Conservation (phyloP, 2,113 vertebrate species). For the Chrysemys picta region DNA sequence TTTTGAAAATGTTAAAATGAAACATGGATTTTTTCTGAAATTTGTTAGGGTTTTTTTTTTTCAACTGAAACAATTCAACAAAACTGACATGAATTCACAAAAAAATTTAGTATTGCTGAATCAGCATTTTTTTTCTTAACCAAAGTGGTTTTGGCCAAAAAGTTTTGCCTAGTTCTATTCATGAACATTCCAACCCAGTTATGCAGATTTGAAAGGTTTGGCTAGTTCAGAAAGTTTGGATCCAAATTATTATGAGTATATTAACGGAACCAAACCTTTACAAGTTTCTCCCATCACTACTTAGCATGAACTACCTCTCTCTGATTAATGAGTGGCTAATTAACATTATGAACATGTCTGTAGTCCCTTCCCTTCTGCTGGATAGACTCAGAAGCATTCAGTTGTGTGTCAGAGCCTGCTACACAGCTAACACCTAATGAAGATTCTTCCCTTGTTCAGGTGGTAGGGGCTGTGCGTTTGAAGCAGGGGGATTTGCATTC, state of each 20-base stretch:
- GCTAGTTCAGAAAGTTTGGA: neutral
- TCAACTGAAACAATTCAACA: neutral
- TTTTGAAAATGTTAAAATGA: neutral
- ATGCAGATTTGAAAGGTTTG: neutral
- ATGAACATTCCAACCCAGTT: neutral
- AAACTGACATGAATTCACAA: neutral
- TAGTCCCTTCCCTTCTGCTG: neutral
- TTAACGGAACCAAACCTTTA: neutral
- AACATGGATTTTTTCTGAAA: no score
- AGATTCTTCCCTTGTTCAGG: neutral
- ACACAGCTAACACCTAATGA: neutral
- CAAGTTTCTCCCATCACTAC: neutral
- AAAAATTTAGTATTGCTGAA: neutral
- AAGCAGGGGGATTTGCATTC: neutral
- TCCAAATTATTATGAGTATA: neutral
- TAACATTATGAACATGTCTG: neutral
- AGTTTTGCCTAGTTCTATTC: neutral
- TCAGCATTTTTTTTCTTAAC: no score
- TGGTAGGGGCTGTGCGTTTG: neutral
- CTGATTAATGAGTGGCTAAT: neutral
- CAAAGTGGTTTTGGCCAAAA: neutral
- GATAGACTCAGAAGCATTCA: accelerated
- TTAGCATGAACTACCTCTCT: neutral
- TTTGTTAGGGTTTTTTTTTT: no score
- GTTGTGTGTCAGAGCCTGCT: accelerated